These are phyloP conservation scores for Labroides dimidiatus DNA, from an alignment of 2,797 vertebrate species.

Conservation along the genomic window DNA sequence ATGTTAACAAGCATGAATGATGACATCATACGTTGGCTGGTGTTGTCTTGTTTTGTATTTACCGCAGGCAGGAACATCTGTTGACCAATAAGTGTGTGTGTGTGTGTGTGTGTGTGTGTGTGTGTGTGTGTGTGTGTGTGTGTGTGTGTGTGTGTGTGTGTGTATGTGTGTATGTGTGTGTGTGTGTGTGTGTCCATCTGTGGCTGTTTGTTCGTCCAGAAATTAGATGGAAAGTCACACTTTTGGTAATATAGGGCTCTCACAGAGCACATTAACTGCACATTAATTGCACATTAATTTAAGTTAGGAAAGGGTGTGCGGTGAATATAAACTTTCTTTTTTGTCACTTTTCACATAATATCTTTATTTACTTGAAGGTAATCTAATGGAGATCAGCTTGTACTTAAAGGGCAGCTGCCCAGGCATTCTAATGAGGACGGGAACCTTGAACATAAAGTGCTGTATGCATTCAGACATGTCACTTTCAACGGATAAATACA, in stretches of 20 bases:
- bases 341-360: not conserved
- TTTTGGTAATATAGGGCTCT: not conserved
- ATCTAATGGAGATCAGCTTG: not conserved
- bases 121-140: not conserved
- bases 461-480: not conserved
- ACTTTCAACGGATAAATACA: not conserved
- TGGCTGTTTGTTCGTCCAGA: not conserved
- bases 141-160: not conserved
- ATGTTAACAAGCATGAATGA: slow-evolving; percentile 4
- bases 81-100: not conserved
- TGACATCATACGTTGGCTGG: slow-evolving; percentile 19
- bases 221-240: slow-evolving; percentile 2
- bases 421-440: not conserved
- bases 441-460: not conserved
- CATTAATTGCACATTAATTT: not conserved
- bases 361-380: not conserved
- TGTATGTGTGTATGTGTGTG: not conserved
- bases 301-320: not conserved
- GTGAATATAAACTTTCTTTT: no score
- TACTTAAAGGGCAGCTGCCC: not conserved
- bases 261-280: not conserved
- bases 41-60: slow-evolving; percentile 22
- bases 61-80: slow-evolving; percentile 33
- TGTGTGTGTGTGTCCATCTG: not conserved
- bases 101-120: not conserved